Conservation (phyloP, 2,888 invertebrate genomes). For the Calephelis perditalis region DNA sequence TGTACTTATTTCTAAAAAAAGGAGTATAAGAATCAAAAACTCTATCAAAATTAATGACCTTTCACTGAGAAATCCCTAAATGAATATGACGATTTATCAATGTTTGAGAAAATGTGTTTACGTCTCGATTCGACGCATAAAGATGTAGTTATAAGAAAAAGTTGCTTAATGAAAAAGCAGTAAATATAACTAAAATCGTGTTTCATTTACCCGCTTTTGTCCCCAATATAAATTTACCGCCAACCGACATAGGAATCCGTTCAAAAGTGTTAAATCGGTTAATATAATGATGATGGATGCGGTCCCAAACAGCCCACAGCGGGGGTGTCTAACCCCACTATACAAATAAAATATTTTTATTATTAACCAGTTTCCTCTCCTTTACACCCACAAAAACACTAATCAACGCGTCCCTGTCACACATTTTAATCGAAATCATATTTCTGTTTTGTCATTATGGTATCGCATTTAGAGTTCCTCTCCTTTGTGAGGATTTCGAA, state of each 20-base stretch:
- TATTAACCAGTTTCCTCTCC: constrained; percentile 66
- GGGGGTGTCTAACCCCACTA: constrained; percentile 77
- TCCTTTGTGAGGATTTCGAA: constrained; percentile 68
- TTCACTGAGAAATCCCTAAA: too few relatives aligned
- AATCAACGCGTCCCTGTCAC: constrained; percentile 52
- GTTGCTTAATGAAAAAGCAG: constrained; percentile 3
- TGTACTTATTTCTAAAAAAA: too few relatives aligned
- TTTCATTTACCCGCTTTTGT: constrained; percentile 41
- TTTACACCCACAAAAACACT: constrained; percentile 47
- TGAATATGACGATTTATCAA: too few relatives aligned
- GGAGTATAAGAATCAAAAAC: too few relatives aligned
- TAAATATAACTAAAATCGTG: constrained; percentile 18
- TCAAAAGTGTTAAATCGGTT: constrained; percentile 78
- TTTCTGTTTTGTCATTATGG: constrained; percentile 78
- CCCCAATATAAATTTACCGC: constrained; percentile 45
- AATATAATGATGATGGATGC: constrained; percentile 78
- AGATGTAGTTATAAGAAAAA: too few relatives aligned
- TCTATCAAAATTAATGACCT: too few relatives aligned
- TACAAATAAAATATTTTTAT: constrained; percentile 78
- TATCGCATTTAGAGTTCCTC: constrained; percentile 74
- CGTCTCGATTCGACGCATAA: too few relatives aligned
- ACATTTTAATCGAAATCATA: constrained; percentile 76
- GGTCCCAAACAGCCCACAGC: constrained; percentile 73
- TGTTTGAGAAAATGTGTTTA: too few relatives aligned
- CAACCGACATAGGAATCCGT: constrained; percentile 66